Percentiles rank a stretch among this genome's conserved stretches.
These are phyloP conservation scores for Babylonia areolata DNA, from an alignment of 1,140 invertebrate genomes.

Conservation along the genomic window DNA sequence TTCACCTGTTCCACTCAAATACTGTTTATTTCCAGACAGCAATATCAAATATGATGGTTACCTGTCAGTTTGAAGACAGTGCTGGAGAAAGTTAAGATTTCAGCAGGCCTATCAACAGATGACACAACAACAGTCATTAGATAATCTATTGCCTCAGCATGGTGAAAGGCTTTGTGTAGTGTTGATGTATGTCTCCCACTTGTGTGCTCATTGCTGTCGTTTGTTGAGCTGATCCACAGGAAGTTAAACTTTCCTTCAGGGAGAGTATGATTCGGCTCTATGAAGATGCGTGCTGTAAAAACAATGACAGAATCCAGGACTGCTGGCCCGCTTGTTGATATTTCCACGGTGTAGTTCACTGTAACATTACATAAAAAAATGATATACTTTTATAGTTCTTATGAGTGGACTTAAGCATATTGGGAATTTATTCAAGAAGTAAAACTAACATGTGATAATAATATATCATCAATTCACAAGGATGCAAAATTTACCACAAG, in stretches of 20 bases:
- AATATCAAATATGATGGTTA: not conserved
- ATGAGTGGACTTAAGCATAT: too few species aligned
- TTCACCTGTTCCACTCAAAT: too few species aligned
- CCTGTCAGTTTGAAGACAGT: slow-evolving; percentile 22
- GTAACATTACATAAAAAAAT: not conserved
- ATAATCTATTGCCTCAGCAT: not conserved
- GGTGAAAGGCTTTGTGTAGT: not conserved
- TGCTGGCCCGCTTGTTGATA: not conserved
- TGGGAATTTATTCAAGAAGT: too few species aligned
- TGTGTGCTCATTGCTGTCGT: not conserved
- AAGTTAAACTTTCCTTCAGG: not conserved
- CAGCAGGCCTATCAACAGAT: too few species aligned
- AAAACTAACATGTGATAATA: too few species aligned
- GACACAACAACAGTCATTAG: slow-evolving; percentile 26
- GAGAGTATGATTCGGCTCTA: not conserved
- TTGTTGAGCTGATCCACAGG: slow-evolving; percentile 9
- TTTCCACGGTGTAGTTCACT: slow-evolving; percentile 19
- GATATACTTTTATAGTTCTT: too few species aligned
- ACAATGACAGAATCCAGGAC: slow-evolving; percentile 6
- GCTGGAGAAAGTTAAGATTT: not conserved
- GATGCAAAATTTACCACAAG: too few species aligned
- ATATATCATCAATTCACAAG: too few species aligned
- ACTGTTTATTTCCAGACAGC: too few species aligned
- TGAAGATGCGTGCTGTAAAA: not conserved
- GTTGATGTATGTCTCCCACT: not conserved